A percentile compares a stretch with the other conserved stretches of the same genome.
phyloP scores from a whole-genome alignment of 1,140 invertebrate genomes.

The Drosophila repleta region DNA sequence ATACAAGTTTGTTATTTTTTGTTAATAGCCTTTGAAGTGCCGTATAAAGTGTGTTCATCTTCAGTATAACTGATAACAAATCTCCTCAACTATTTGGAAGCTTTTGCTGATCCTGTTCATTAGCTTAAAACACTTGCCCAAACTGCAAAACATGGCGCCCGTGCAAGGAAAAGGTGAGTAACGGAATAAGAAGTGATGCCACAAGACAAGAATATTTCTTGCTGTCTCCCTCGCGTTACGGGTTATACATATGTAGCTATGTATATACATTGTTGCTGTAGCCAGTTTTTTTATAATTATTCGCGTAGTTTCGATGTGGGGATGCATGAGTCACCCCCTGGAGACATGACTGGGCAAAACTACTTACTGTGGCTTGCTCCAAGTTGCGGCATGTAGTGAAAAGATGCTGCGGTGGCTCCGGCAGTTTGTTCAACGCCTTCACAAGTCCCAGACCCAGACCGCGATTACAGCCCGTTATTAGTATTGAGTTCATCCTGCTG shows the following conservation, averaged over 20 bases:
- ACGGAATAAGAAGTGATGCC: conserved; percentile 11
- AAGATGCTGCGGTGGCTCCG: conserved; percentile 86
- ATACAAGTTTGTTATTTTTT: conserved; percentile 24
- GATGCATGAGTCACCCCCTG: conserved; percentile 48
- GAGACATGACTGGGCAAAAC: conserved; percentile 25
- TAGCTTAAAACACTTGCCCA: conserved; percentile 54
- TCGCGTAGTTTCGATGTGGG: conserved; percentile 57
- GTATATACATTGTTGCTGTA: conserved; percentile 15
- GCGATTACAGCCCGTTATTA: conserved; percentile 95
- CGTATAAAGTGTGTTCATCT: conserved; percentile 20
- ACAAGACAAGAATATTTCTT: conserved; percentile 16
- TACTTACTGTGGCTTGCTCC: conserved; percentile 86
- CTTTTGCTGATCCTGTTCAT: conserved; percentile 53
- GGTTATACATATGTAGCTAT: neutral
- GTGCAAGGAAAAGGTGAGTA: conserved; percentile 68
- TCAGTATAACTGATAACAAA: conserved; percentile 28
- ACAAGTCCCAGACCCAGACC: conserved; percentile 94
- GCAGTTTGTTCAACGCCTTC: conserved; percentile 85
- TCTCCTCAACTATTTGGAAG: conserved; percentile 41
- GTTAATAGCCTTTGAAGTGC: conserved; percentile 13
- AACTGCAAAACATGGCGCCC: conserved; percentile 74
- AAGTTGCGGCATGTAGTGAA: conserved; percentile 91
- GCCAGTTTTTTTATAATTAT: conserved; percentile 41
- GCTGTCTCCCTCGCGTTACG: conserved; percentile 13
- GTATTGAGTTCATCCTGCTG: conserved; percentile 88